Percentiles rank a stretch among this genome's conserved stretches.
Conservation (phyloP, 2,797 vertebrate genomes). For the Perodicticus potto region DNA sequence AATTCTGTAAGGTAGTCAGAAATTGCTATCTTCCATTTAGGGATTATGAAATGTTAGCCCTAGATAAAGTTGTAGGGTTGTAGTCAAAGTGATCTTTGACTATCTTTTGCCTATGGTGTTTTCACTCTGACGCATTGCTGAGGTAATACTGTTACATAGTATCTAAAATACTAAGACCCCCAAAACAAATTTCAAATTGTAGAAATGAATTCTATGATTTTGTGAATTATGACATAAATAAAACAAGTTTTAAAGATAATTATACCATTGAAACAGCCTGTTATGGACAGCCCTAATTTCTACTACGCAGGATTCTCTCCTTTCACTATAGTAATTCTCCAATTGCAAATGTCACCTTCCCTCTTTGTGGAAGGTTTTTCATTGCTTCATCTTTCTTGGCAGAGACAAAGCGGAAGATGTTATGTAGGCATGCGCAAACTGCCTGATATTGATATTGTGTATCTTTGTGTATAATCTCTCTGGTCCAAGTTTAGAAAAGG, state of each 20-base stretch:
- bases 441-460: background rate
- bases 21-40: background rate
- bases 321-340: background rate
- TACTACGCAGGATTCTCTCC: background rate
- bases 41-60: background rate
- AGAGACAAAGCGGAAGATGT: conserved; percentile 38
- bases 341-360: background rate
- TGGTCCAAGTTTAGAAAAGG: background rate
- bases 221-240: background rate
- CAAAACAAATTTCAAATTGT: background rate
- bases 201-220: background rate
- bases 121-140: background rate
- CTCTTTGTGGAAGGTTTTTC: background rate
- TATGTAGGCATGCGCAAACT: background rate
- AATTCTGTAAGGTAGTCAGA: background rate
- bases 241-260: background rate
- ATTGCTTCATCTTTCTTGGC: conserved; percentile 13
- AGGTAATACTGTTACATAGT: background rate
- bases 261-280: background rate
- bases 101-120: background rate
- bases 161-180: background rate
- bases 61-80: background rate
- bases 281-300: background rate
- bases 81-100: no score
- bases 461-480: background rate